Evolutionary conservation across 2,797 vertebrate species (phyloP), one percentile per base, ranked within the genome.

Genomic region (Muscicapa comitata): DNA sequence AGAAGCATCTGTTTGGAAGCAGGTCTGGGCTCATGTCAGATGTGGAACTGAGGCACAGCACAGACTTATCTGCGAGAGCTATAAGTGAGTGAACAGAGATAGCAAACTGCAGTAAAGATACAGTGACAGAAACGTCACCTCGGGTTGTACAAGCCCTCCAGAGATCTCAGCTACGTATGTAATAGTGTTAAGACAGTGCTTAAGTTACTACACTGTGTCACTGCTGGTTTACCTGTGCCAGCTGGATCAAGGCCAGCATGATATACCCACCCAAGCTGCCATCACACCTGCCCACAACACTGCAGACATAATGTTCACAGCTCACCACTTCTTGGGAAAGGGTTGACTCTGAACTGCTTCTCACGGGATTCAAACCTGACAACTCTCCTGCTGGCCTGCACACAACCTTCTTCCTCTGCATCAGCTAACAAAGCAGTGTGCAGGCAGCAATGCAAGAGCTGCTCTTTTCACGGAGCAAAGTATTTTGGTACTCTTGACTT

Each of bases 201-300:
- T 68, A 91, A 95, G 73, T 65, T 68, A 70, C 88, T 93, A 47
- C n/a, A 8, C 47, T 24, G 31, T 90, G 90, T 94, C 91, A 81
- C 84, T 94, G 72, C 82, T 78, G 74, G 62, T 40, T 92, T 88
- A 96, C 90, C 94, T 90, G 88, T 77, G 94, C 96, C 95, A 96
- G 18, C 71, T 97, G 96, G 92, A 94, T 47, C 23, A 13, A 43
- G 59, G 93, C 94, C 95, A 95, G 94, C 53, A 9, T 1, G n/a
- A 66, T 31, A 59, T 19, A 86, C 55, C 88, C 86, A 71, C 92
- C 80, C 74, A 76, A 92, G 92, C 83, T 90, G 93, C 93, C 88
- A 50, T 73, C 40, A 9, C 83, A 86, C 90, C 94, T 95, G 86
- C 94, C 93, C 83, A 86, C 90, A 66, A 19, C n/a, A 4, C 79